Base-by-base conservation (phyloP, 1,140 invertebrate genomes). In the Sitobion miscanthi region DNA sequence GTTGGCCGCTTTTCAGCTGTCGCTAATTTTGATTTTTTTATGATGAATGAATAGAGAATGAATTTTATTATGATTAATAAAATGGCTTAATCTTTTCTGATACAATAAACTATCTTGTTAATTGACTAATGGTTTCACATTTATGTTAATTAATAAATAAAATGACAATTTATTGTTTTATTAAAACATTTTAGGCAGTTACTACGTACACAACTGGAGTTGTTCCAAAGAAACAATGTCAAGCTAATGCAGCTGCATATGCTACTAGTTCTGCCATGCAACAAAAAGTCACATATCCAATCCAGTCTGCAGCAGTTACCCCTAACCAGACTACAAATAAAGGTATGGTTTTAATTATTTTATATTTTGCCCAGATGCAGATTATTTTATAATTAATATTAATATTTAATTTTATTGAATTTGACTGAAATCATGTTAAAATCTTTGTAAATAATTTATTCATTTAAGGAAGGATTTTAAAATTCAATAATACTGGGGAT, bases 281-380 rank as follows among this genome's bases (percentile, higher is more conserved):
- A 93, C 91, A 93, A 93, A 93, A 93, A 85, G 91, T 93, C n/a
- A 93, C 91, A 42, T 93, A 93, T 93, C 91, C 91, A 42, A 93
- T 93, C 11, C 91, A 93, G 30, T 83, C 77, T 38, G n/a, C 62
- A 30, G 21, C 91, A 21, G 91, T 93, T 45, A 57, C 91, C 38
- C 82, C 91, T 54, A 92, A 92, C 7, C 91, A 93, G 30, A 35
- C 91, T 30, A 83, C 77, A 30, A 93, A 83, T 57, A 93, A 93
- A 93, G 91, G 91, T 93, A 35, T 49, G n/a, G 20, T 54, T 42
- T 49, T 9, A 83, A 23, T 21, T 91, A 77, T 77, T 47, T 30
- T 77, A 25, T 91, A 35, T 23, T 91, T 2, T 42, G 42, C 42
- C 3, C 42, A 42, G 42, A 42, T 42, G 42, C 42, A 42, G 42